These are phyloP conservation scores for Cochlearius cochlearius DNA, from an alignment of 2,113 vertebrate genomes.

Conservation along the genomic window DNA sequence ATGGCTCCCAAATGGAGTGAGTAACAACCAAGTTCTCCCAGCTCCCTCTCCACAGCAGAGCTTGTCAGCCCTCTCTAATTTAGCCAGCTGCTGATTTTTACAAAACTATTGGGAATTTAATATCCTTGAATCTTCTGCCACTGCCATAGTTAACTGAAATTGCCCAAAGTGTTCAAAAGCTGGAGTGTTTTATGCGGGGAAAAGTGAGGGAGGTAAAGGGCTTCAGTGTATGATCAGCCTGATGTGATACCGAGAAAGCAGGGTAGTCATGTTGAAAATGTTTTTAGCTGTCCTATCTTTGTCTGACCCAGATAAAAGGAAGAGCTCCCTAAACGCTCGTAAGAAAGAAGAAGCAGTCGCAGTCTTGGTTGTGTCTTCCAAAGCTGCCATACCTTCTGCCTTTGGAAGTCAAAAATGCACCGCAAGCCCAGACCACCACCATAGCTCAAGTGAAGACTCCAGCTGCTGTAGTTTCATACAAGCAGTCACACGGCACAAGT, in stretches of 20 bases:
- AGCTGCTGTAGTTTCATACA: not conserved
- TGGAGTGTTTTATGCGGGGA: not conserved
- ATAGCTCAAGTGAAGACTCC: not conserved
- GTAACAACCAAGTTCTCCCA: not conserved
- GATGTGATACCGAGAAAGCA: not conserved
- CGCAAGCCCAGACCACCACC: not conserved
- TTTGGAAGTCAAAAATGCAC: not conserved
- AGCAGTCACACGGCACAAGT: not conserved
- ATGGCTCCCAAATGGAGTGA: not conserved
- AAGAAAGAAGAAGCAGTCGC: not conserved
- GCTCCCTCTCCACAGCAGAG: not conserved
- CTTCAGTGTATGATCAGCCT: not conserved
- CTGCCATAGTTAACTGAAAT: not conserved
- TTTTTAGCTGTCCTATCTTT: conserved; percentile 36
- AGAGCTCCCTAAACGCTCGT: not conserved
- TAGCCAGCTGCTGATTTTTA: not conserved
- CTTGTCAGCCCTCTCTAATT: not conserved
- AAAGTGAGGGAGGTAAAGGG: not conserved
- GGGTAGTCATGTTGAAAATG: not conserved
- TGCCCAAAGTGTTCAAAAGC: not conserved
- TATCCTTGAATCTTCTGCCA: not conserved
- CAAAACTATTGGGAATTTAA: not conserved
- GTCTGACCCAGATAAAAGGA: conserved; percentile 9
- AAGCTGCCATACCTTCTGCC: not conserved
- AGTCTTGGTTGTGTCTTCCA: not conserved